Evolutionary conservation across 2,888 invertebrate species (phyloP).

Genomic region (Artemia sinica): DNA sequence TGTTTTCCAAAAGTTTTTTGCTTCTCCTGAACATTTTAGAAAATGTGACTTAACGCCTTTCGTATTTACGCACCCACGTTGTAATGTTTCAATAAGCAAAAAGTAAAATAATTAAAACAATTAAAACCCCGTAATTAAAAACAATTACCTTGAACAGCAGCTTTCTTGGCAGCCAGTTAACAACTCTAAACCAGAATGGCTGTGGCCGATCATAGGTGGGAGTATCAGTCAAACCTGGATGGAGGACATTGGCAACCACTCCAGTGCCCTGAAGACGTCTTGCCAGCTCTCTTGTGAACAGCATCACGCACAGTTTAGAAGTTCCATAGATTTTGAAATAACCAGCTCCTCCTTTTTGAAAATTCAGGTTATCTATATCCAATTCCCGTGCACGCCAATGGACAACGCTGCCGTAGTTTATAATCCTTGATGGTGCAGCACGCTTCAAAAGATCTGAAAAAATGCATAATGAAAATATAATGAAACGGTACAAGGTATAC

Average conservation of each 20-base stretch:
- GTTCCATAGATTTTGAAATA: constrained; percentile 18
- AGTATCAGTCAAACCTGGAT: neutral
- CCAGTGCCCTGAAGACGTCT: constrained; percentile 20
- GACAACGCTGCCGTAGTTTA: constrained; percentile 17
- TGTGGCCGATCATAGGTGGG: constrained; percentile 8
- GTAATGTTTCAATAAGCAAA: too few species aligned
- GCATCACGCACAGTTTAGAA: constrained; percentile 18
- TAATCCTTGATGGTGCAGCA: constrained; percentile 20
- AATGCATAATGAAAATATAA: neutral
- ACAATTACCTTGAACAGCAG: neutral
- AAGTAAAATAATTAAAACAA: too few species aligned
- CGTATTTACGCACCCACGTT: too few species aligned
- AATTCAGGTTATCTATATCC: constrained; percentile 20
- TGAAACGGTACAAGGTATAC: too few species aligned
- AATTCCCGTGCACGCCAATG: constrained; percentile 15
- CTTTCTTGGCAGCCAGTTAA: constrained; percentile 8
- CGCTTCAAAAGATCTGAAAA: constrained; percentile 18
- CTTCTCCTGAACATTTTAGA: too few species aligned
- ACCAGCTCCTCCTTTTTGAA: constrained; percentile 13
- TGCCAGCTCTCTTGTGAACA: constrained; percentile 21
- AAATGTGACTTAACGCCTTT: too few species aligned
- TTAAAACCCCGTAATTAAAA: too few species aligned
- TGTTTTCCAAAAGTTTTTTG: too few species aligned
- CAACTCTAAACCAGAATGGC: neutral
- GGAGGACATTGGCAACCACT: constrained; percentile 2